These are phyloP conservation scores for human DNA, from an alignment of 2,113 vertebrate species.

Conservation along the genomic window GRCh38 chr12:2600001-2600500, in stretches of 20 bases:
- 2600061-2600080: neutral
- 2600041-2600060: neutral
- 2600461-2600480: slow-evolving; percentile 6
- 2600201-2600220: neutral
- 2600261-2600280: slow-evolving; percentile 24
- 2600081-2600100: neutral
- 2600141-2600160: neutral
- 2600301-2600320: slow-evolving; percentile 50
- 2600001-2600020: neutral
- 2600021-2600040: neutral
- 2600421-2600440: neutral
- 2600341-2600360: slow-evolving; percentile 63
- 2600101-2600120: neutral
- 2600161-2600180: neutral
- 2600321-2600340: slow-evolving; percentile 33
- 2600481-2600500: neutral
- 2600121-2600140: neutral
- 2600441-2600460: slow-evolving; percentile 18
- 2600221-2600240: slow-evolving; percentile 27
- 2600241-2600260: neutral
- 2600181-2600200: no score
- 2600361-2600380: slow-evolving; percentile 60
- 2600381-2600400: slow-evolving; percentile 67
- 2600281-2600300: slow-evolving; percentile 60
- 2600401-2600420: slow-evolving; percentile 73